Evolutionary conservation across 2,113 vertebrate genomes (phyloP).

Genomic region (Ancistrus triradiatus): DNA sequence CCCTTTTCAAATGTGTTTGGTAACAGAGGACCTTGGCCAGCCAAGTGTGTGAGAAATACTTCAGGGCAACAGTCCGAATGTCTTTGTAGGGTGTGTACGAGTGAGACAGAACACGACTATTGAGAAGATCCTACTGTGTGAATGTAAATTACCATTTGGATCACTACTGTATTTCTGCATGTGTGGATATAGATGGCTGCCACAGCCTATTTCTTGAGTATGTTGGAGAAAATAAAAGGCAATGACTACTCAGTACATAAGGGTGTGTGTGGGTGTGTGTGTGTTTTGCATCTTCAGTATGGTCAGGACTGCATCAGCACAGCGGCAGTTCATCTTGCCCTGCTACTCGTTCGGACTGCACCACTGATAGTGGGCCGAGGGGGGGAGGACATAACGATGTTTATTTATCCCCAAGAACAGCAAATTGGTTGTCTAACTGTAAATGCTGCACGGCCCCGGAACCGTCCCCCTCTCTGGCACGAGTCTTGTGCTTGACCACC

Average conservation of each 20-base stretch:
- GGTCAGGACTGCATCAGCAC: constrained; percentile 48
- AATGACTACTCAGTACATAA: constrained; percentile 6
- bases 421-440: constrained; percentile 97
- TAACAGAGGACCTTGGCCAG: constrained; percentile 68
- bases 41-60: constrained; percentile 39
- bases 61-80: constrained; percentile 37
- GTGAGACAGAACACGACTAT: too few species aligned
- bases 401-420: constrained; percentile 94
- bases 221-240: background rate
- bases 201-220: too few species aligned
- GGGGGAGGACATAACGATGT: constrained; percentile 59
- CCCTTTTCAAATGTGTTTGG: constrained; percentile 60
- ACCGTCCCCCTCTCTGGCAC: constrained; percentile 84
- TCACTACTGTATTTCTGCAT: too few species aligned
- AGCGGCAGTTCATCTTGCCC: constrained; percentile 76
- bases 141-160: too few species aligned
- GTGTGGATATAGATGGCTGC: too few species aligned
- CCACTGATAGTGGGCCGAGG: constrained; percentile 68
- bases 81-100: constrained; percentile 22
- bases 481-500: constrained; percentile 95
- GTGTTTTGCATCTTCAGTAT: constrained; percentile 38
- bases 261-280: constrained; percentile 12
- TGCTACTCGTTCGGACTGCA: constrained; percentile 70
- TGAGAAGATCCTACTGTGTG: too few species aligned
- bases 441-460: constrained; percentile 82